These are phyloP conservation scores for Syngnathus floridae DNA, from an alignment of 2,113 vertebrate genomes.

Conservation along the genomic window DNA sequence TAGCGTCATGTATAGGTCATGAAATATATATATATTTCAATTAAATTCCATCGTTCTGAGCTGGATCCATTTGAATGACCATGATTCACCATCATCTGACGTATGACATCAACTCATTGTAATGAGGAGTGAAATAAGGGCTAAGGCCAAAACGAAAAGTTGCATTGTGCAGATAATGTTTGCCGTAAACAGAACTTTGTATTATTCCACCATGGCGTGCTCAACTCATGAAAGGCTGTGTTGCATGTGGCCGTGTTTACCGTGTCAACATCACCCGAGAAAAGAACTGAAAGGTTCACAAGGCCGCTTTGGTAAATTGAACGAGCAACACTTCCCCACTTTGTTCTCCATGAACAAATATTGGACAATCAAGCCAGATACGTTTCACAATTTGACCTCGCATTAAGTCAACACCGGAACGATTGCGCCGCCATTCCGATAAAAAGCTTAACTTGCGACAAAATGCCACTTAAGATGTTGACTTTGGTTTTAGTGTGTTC, in stretches of 20 bases:
- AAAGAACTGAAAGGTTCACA: slow-evolving; percentile 31
- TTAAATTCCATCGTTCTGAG: too few relatives aligned
- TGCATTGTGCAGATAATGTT: background rate
- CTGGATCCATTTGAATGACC: background rate
- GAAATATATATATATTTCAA: too few relatives aligned
- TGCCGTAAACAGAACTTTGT: background rate
- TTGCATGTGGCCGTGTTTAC: slow-evolving; percentile 32
- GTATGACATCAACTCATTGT: background rate
- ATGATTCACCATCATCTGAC: background rate
- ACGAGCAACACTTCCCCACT: background rate
- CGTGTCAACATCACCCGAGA: slow-evolving; percentile 53
- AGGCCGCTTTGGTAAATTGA: slow-evolving; percentile 17
- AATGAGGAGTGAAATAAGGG: background rate
- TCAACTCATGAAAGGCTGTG: background rate
- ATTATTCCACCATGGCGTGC: background rate
- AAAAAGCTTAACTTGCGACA: background rate
- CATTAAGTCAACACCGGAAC: background rate
- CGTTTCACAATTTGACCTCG: background rate
- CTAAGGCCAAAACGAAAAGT: background rate
- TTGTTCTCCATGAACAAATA: slow-evolving; percentile 12
- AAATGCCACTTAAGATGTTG: background rate
- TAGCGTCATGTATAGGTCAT: background rate
- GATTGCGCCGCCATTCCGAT: background rate
- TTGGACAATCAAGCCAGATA: background rate
- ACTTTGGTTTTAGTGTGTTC: background rate